Conservation (phyloP, 2,113 vertebrate genomes). For the Ascaphus truei region DNA sequence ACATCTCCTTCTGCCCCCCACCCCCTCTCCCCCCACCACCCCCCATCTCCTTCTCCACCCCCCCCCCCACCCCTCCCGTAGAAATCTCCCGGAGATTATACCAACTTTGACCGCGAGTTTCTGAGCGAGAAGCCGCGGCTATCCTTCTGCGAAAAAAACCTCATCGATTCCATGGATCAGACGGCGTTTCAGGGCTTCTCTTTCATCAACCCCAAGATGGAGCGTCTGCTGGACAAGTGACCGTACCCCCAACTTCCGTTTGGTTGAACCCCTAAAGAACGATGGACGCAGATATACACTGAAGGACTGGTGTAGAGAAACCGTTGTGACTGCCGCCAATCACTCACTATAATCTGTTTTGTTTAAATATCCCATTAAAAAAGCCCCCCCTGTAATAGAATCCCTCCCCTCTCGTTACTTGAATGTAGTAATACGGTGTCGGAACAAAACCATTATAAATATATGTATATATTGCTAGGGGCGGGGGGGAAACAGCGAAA, state of each 20-base stretch:
- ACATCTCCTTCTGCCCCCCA: too few species aligned
- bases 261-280: not conserved
- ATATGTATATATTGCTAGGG: conserved; percentile 75
- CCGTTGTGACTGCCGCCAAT: not conserved
- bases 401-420: conserved; percentile 73
- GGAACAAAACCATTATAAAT: conserved; percentile 45
- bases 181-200: conserved; percentile 87
- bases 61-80: too few species aligned
- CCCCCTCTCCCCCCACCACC: too few species aligned
- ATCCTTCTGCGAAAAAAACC: conserved; percentile 89
- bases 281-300: not conserved
- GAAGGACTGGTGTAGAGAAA: not conserved
- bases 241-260: not conserved
- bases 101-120: conserved; percentile 96
- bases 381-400: conserved; percentile 47
- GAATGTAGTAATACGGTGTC: conserved; percentile 74
- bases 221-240: conserved; percentile 79
- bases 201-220: conserved; percentile 88
- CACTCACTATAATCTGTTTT: too few species aligned
- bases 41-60: conserved; percentile 35
- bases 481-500: conserved; percentile 23
- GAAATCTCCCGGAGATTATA: conserved; percentile 88
- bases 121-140: conserved; percentile 90
- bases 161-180: conserved; percentile 98
- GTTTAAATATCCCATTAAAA: too few species aligned